Conservation (phyloP, 2,888 invertebrate genomes). For the Rhamnusium bicolor region DNA sequence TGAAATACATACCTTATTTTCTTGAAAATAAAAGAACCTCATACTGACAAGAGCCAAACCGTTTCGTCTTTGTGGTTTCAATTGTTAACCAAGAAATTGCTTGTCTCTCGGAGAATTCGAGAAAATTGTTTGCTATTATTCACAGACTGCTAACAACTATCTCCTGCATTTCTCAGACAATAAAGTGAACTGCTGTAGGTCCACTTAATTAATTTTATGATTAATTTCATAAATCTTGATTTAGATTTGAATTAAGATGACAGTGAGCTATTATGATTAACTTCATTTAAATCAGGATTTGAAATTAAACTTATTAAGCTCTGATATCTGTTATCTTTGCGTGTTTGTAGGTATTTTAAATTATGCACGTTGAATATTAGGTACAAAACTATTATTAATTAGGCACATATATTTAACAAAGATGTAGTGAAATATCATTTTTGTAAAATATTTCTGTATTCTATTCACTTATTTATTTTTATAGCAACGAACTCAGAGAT, state of each 20-base stretch:
- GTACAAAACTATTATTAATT: no score
- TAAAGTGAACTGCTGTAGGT: background rate
- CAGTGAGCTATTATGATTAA: background rate
- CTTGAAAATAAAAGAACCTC: slow-evolving; percentile 10
- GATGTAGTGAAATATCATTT: no score
- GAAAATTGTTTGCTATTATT: slow-evolving; percentile 14
- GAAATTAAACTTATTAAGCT: background rate
- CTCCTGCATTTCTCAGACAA: background rate
- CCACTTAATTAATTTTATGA: background rate
- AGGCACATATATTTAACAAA: no score
- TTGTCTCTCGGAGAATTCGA: slow-evolving; percentile 9
- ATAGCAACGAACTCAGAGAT: no score
- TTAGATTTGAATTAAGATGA: background rate
- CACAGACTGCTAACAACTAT: background rate
- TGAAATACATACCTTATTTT: slow-evolving; percentile 1
- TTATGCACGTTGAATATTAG: no score
- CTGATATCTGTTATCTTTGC: background rate
- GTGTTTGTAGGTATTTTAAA: no score
- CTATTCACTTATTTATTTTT: no score
- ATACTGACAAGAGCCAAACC: slow-evolving; percentile 7
- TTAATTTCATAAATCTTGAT: background rate
- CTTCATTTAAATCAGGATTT: background rate
- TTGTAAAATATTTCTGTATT: no score
- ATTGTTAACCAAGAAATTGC: slow-evolving; percentile 7
- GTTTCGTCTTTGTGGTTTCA: slow-evolving; percentile 21